A percentile compares a stretch with the other conserved stretches of the same genome.
These are phyloP conservation scores for Pararge aegeria DNA, from an alignment of 1,140 invertebrate species.

Conservation along the genomic window DNA sequence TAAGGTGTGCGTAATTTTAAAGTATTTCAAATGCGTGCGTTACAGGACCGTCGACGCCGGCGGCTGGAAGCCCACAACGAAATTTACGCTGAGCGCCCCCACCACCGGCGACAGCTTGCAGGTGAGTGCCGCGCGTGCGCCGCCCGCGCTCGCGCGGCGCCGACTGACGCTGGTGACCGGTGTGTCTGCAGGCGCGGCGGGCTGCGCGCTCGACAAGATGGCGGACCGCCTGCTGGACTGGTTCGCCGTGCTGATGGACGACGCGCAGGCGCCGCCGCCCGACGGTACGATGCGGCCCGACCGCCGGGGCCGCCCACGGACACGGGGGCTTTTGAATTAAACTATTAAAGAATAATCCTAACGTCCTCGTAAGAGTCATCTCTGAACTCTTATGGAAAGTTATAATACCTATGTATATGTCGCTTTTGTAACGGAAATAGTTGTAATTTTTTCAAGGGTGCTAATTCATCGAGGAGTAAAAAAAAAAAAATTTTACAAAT, in stretches of 20 bases:
- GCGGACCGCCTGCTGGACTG: slow-evolving; percentile 94
- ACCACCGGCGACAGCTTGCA: slow-evolving; percentile 84
- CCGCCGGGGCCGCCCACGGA: no score
- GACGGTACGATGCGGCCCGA: slow-evolving; percentile 31
- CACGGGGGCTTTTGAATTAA: no score
- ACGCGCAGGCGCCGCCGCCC: slow-evolving; percentile 73
- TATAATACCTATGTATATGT: no score
- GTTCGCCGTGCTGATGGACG: slow-evolving; percentile 95
- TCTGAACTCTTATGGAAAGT: no score
- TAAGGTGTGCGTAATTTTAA: no score
- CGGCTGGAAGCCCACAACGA: neutral
- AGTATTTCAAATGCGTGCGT: slow-evolving; percentile 84
- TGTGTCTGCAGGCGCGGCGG: slow-evolving; percentile 44
- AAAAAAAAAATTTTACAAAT: no score
- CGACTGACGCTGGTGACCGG: slow-evolving; percentile 88
- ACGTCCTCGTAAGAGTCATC: no score
- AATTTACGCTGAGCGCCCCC: neutral
- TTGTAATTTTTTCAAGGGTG: no score
- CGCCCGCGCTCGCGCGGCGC: slow-evolving; percentile 86
- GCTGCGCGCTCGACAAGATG: slow-evolving; percentile 89
- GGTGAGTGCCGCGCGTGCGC: slow-evolving; percentile 51
- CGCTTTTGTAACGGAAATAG: no score
- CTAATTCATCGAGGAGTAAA: no score
- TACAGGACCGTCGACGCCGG: neutral
- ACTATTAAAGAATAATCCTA: no score